Evolutionary conservation across 2,113 vertebrate species (phyloP), one percentile per base, ranked within the genome.

Genomic region (Vicugna pacos): DNA sequence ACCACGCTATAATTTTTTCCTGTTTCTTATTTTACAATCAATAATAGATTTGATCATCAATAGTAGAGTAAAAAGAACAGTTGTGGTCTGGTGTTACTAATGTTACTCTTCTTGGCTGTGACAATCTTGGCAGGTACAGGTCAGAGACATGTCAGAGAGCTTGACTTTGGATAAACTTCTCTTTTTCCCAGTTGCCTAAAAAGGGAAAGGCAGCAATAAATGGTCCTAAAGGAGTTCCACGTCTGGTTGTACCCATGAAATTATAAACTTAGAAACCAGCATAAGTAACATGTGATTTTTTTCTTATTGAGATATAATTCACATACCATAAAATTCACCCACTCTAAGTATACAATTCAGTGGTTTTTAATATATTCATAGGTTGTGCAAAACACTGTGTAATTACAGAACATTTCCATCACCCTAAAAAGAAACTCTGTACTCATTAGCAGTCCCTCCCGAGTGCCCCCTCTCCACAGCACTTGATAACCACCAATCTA

Each of bases 281-380:
- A 8, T 75, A 75, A 79, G 87, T 50, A 88, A 42, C 50, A 89
- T 60, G 35, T 65, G 13, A 89, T 48, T 89, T 83, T 83, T 79
- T 92, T 58, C 88, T 96, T 87, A 83, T 60, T 76, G 56, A 95
- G 56, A 73, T 88, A 69, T 80, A 79, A 89, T 89, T 94, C 20
- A 85, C 8, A 85, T 86, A 70, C 28, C 50, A 81, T 62, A 48
- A 75, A 92, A 62, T 62, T 81, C 19, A 64, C 19, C 4, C 19
- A 67, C 60, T 93, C 32, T 48, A 69, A 82, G 14, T 80, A 2
- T 69, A 48, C 15, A 88, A 30, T 73, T 87, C 38, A 82, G 13
- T 86, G 38, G 8, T 19, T 95, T 91, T 91, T 86, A 70, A 11
- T 70, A 77, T 82, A 82, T 62, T 64, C n/a, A 73, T 20, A 85